phyloP scores from a whole-genome alignment of 2,797 vertebrate genomes.

The Cetoscarus ocellatus region DNA sequence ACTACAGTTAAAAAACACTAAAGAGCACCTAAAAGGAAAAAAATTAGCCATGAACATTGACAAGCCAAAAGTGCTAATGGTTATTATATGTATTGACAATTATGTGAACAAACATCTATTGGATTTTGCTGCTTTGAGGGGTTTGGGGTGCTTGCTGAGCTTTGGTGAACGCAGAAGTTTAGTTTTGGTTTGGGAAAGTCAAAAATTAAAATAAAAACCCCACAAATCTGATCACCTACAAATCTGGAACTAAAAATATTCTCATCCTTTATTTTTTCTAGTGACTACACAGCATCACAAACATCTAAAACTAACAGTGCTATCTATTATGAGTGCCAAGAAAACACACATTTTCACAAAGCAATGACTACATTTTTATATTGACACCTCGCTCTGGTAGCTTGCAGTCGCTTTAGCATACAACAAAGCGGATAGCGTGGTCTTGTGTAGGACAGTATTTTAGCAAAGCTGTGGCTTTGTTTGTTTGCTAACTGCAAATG shows the following conservation, averaged over 20 bases:
- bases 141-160: constrained; percentile 7
- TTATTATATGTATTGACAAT: constrained; percentile 30
- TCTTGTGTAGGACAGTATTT: background rate
- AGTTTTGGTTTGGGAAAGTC: constrained; percentile 58
- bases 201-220: constrained; percentile 25
- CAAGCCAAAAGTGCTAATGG: constrained; percentile 33
- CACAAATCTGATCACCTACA: constrained; percentile 18
- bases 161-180: constrained; percentile 57
- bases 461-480: background rate
- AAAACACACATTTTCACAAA: constrained; percentile 38
- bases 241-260: constrained; percentile 26
- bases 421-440: background rate
- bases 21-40: constrained; percentile 20
- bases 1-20: constrained; percentile 2
- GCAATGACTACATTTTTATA: background rate
- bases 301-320: constrained; percentile 47
- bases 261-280: constrained; percentile 16
- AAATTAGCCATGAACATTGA: constrained; percentile 16
- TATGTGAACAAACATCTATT: constrained; percentile 35
- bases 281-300: constrained; percentile 26
- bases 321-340: constrained; percentile 28
- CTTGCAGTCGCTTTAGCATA: background rate
- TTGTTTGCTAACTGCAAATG: background rate
- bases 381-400: background rate
- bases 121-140: constrained; percentile 43